Evolutionary conservation across 37 sponge, comb jelly and placozoan species (phyloP), one percentile per base, ranked within the genome.

Genomic region (Cladorhizidae sp.): DNA sequence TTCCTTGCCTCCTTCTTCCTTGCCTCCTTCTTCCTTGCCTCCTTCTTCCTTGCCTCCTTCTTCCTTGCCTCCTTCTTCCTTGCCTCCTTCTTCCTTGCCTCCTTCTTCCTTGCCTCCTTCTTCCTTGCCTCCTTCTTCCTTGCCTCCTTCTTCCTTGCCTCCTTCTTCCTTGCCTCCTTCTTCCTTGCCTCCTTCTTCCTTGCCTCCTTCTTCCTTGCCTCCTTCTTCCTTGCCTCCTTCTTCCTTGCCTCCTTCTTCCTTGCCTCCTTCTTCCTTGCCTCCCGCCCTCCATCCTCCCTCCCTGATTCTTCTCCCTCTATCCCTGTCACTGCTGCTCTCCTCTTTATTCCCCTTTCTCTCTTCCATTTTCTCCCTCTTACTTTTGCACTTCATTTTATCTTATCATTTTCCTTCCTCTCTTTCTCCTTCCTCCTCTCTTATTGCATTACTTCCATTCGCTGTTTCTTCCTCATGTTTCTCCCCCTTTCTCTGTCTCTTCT

Each of bases 281-380:
- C 52, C 75, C n/a, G 25, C 52, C 56, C 49, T 56, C 32, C 75
- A n/a, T 36, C n/a, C n/a, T n/a, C n/a, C n/a, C n/a, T n/a, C n/a
- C n/a, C n/a, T n/a, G n/a, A n/a, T n/a, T n/a, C n/a, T 49, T 36
- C 49, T 49, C 8, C 35, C 23, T 36, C 32, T 56, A n/a, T 36
- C 11, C 56, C 23, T 56, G 6, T 36, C n/a, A 26, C 6, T 56
- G 23, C 56, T 14, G 29, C n/a, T 56, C 15, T 56, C 49, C 56
- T 14, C 75, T 25, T 36, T 25, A n/a, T 17, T 36, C 6, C 43
- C n/a, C 43, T 14, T 65, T 26, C 65, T n/a, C n/a, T n/a, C n/a
- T n/a, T n/a, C n/a, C n/a, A n/a, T n/a, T n/a, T n/a, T n/a, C n/a
- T n/a, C n/a, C n/a, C n/a, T n/a, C n/a, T n/a, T n/a, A n/a, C n/a